Evolutionary conservation across 2,113 vertebrate genomes (phyloP).

Genomic region (Arenaria interpres): DNA sequence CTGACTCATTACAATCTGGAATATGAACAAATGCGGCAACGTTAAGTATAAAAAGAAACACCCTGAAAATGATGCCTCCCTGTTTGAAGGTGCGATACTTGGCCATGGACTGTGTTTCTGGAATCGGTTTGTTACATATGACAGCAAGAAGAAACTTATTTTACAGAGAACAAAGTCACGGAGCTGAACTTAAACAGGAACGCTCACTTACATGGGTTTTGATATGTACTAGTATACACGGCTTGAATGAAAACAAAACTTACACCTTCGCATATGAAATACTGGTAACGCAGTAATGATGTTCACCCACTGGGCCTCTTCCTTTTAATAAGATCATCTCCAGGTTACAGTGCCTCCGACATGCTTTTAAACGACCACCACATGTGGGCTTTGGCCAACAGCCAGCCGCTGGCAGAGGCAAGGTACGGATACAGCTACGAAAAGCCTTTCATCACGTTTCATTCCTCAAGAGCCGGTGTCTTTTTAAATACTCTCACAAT

Average conservation of each 20-base stretch:
- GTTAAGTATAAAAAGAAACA: conserved; percentile 46
- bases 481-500: conserved; percentile 26
- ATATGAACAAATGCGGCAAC: conserved; percentile 31
- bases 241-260: conserved; percentile 45
- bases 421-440: not conserved
- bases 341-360: conserved; percentile 32
- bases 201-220: conserved; percentile 4
- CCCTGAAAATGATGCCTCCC: conserved; percentile 20
- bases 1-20: conserved; percentile 5
- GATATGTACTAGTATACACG: conserved; percentile 2
- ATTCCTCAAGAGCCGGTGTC: not conserved
- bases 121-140: not conserved
- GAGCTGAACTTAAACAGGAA: conserved; percentile 38
- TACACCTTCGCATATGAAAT: conserved; percentile 24
- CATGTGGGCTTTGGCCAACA: conserved; percentile 24
- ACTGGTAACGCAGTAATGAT: not conserved
- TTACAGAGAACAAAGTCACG: conserved; percentile 57
- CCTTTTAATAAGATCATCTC: conserved; percentile 56
- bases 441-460: not conserved
- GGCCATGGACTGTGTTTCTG: conserved; percentile 40
- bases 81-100: conserved; percentile 22
- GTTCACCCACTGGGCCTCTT: conserved; percentile 37
- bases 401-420: conserved; percentile 47
- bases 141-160: conserved; percentile 40
- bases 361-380: conserved; percentile 3